Evolutionary conservation across 1,140 invertebrate species (phyloP).

Genomic region (Drosophila tani): DNA sequence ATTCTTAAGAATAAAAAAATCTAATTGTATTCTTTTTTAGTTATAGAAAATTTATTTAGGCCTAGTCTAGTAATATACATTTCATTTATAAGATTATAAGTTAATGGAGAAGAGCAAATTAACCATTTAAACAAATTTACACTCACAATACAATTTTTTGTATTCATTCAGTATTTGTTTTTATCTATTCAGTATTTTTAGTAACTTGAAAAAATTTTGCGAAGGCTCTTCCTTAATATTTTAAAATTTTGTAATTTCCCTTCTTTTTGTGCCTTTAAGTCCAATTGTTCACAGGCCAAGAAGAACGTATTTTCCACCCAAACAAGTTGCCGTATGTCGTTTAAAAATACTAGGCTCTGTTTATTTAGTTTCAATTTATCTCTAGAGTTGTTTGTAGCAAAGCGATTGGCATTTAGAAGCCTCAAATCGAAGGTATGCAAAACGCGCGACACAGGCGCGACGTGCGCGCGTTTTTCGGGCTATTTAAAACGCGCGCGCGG

Average conservation of each 20-base stretch:
- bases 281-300: background rate
- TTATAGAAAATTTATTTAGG: too few species aligned
- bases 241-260: background rate
- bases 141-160: too few species aligned
- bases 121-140: too few species aligned
- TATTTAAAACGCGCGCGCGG: slow-evolving; percentile 49
- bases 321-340: background rate
- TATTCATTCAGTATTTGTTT: too few species aligned
- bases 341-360: background rate
- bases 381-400: slow-evolving; percentile 21
- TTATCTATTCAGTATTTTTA: too few species aligned
- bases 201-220: background rate
- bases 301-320: slow-evolving; percentile 4
- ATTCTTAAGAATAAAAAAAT: background rate
- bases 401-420: slow-evolving; percentile 37
- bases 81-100: too few species aligned
- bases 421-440: slow-evolving; percentile 40
- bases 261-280: background rate
- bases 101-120: too few species aligned
- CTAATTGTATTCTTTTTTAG: too few species aligned
- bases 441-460: slow-evolving; percentile 44
- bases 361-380: slow-evolving; percentile 16
- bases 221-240: background rate
- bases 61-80: too few species aligned
- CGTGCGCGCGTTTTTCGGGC: slow-evolving; percentile 51